Evolutionary conservation across 2,888 invertebrate genomes (phyloP), one percentile per base, ranked within the genome.

Genomic region (Drosophila affinis): DNA sequence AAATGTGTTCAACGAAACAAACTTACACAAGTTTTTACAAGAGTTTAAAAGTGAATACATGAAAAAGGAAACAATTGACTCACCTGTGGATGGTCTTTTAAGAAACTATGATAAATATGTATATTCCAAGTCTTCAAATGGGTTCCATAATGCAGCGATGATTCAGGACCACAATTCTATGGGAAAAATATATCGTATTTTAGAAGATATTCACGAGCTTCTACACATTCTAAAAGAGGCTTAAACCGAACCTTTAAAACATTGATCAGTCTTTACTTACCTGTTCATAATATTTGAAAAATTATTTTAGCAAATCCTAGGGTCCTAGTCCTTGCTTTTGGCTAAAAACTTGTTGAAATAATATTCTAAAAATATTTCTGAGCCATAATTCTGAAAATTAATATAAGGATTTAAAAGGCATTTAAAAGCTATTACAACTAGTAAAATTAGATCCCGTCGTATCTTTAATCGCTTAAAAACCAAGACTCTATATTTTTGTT

Each of bases 361-460:
- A 7, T 39, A n/a, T 39, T 7, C 7, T 7, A 39, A n/a, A n/a
- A 39, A 7, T n/a, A 14, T 7, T 7, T n/a, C 5, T 0, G 14
- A 39, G 39, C 3, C 14, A 39, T 14, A 14, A 14, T 6, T 7
- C 14, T n/a, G 7, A 7, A 39, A n/a, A 14, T 39, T n/a, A 0
- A 39, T 7, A n/a, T n/a, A 7, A 39, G 14, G 3, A 39, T 39
- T 6, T 39, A 39, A 7, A 7, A 39, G 1, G 1, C 14, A 7
- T 39, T 6, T n/a, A 7, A 39, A 39, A 7, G 7, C 7, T 14
- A 0, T 39, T 14, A 6, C 14, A 14, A 6, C 39, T 14, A 14
- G 6, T n/a, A 7, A 7, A 39, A 6, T 0, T 0, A 14, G 14
- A 0, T 14, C 2, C 14, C 14, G 7, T 5, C 14, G 2, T 14